Conservation (phyloP, 2,888 invertebrate species). For the Petrolisthes cinctipes region DNA sequence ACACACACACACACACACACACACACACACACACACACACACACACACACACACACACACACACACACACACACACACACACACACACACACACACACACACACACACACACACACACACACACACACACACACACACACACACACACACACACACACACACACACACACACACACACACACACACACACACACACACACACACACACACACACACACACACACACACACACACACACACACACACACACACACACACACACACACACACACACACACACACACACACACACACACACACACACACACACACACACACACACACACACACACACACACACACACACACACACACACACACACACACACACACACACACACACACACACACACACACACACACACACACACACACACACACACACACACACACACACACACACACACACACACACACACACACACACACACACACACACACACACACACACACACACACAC, state of each 20-base stretch:
- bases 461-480: background rate
- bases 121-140: background rate
- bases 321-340: background rate
- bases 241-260: background rate
- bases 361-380: background rate
- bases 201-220: background rate
- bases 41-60: background rate
- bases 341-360: background rate
- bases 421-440: background rate
- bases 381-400: background rate
- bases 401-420: background rate
- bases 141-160: background rate
- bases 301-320: background rate
- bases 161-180: background rate
- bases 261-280: background rate
- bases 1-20: background rate
- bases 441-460: background rate
- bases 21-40: background rate
- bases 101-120: background rate
- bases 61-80: background rate
- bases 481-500: background rate
- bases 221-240: background rate
- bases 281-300: background rate
- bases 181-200: background rate
- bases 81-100: background rate